Conservation (phyloP, 2,888 invertebrate species). For the Hydrotaea cyrtoneurina region DNA sequence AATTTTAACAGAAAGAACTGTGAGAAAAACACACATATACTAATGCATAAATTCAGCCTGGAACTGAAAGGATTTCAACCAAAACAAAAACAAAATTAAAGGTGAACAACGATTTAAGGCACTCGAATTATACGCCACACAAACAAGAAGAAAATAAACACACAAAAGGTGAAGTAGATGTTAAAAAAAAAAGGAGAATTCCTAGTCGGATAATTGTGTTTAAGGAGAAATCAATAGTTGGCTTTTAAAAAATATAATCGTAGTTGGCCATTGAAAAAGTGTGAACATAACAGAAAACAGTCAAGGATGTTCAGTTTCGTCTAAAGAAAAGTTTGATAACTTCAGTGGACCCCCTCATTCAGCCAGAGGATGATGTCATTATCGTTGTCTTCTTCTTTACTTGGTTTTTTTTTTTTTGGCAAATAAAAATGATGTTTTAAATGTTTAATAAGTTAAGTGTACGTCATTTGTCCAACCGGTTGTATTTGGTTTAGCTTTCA, state of each 20-base stretch:
- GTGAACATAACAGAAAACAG: neutral
- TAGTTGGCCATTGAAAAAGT: neutral
- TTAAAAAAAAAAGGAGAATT: neutral
- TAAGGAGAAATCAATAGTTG: neutral
- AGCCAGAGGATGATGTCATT: slow-evolving; percentile 60
- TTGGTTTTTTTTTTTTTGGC: neutral
- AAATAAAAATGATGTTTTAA: slow-evolving; percentile 10
- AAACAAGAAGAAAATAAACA: neutral
- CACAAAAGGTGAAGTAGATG: neutral
- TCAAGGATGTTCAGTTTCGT: slow-evolving; percentile 18
- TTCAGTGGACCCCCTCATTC: neutral
- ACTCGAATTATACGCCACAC: no score
- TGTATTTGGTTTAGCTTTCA: no score
- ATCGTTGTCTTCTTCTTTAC: neutral
- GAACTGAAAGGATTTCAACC: slow-evolving; percentile 17
- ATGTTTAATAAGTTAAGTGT: slow-evolving; percentile 13
- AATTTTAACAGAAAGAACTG: neutral
- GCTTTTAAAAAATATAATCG: neutral
- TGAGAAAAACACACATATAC: neutral
- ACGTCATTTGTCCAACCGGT: no score
- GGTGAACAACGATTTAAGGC: slow-evolving; percentile 27
- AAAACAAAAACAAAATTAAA: slow-evolving; percentile 30
- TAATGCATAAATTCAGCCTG: neutral
- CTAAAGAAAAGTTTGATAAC: slow-evolving; percentile 16
- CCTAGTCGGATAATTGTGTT: neutral